Evolutionary conservation across 2,888 invertebrate genomes (phyloP).

Genomic region (Syrphus vitripennis): DNA sequence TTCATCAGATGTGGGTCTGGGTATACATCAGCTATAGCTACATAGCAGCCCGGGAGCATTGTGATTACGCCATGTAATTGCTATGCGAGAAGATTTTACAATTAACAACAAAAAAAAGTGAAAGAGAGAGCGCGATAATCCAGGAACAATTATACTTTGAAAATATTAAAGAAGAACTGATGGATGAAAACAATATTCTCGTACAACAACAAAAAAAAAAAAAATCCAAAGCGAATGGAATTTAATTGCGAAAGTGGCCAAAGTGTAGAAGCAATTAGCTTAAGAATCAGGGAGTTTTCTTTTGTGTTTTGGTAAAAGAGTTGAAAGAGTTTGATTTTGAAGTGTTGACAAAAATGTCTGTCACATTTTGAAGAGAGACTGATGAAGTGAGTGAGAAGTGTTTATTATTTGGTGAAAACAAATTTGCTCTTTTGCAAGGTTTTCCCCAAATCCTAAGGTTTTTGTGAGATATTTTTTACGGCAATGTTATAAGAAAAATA

Average conservation of each 20-base stretch:
- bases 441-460: not conserved
- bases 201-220: not conserved
- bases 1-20: constrained; percentile 4
- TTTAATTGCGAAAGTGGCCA: constrained; percentile 67
- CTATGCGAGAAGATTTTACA: constrained; percentile 51
- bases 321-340: not conserved
- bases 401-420: not conserved
- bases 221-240: constrained; percentile 45
- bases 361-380: not conserved
- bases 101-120: constrained; percentile 22
- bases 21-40: not conserved
- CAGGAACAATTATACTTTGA: constrained; percentile 50
- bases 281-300: not conserved
- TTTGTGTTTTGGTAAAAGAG: not conserved
- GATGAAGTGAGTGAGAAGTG: not conserved
- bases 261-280: constrained; percentile 58
- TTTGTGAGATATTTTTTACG: too few relatives aligned
- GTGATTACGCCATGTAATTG: constrained; percentile 65
- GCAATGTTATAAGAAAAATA: too few relatives aligned
- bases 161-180: not conserved
- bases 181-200: not conserved
- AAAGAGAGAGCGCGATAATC: constrained; percentile 6
- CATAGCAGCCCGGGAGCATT: constrained; percentile 36
- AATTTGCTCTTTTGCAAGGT: not conserved
- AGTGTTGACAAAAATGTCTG: constrained; percentile 24